phyloP scores from a whole-genome alignment of 2,113 vertebrate genomes.

The Corydoras sp. region DNA sequence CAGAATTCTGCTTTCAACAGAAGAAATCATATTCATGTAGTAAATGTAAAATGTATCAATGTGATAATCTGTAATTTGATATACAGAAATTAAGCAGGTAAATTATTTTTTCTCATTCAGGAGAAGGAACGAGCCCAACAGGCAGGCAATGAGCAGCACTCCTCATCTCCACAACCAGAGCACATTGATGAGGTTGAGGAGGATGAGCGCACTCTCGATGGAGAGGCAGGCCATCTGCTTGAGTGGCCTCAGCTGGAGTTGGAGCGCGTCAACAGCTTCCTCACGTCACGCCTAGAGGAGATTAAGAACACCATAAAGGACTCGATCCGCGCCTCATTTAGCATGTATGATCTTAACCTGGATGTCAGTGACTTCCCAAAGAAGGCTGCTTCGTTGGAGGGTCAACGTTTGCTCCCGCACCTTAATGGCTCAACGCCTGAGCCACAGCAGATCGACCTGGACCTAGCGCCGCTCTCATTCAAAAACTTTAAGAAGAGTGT shows the following conservation, averaged over 20 bases:
- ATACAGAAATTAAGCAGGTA: no score
- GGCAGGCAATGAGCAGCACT: slow-evolving; percentile 55
- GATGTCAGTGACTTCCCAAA: slow-evolving; percentile 92
- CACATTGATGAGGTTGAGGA: slow-evolving; percentile 55
- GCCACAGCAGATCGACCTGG: slow-evolving; percentile 88
- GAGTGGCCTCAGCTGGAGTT: slow-evolving; percentile 92
- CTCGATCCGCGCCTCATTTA: slow-evolving; percentile 92
- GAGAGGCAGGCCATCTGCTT: slow-evolving; percentile 73
- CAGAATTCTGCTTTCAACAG: no score
- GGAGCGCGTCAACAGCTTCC: slow-evolving; percentile 92
- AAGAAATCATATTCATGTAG: no score
- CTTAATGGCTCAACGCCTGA: slow-evolving; percentile 81
- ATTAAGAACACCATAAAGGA: slow-evolving; percentile 98
- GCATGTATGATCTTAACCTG: slow-evolving; percentile 88
- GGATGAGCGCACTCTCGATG: slow-evolving; percentile 58
- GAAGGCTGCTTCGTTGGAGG: slow-evolving; percentile 83
- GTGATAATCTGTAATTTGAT: no score
- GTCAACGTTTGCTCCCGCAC: slow-evolving; percentile 82
- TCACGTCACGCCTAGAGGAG: slow-evolving; percentile 93
- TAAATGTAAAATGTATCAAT: no score
- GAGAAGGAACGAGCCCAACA: slow-evolving; percentile 89
- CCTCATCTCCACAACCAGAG: slow-evolving; percentile 51
- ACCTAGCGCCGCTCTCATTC: slow-evolving; percentile 87
- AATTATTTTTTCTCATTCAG: slow-evolving; percentile 42
- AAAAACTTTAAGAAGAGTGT: slow-evolving; percentile 78